Evolutionary conservation across 2,797 vertebrate genomes (phyloP).

Genomic region (Semaprochilodus insignis): DNA sequence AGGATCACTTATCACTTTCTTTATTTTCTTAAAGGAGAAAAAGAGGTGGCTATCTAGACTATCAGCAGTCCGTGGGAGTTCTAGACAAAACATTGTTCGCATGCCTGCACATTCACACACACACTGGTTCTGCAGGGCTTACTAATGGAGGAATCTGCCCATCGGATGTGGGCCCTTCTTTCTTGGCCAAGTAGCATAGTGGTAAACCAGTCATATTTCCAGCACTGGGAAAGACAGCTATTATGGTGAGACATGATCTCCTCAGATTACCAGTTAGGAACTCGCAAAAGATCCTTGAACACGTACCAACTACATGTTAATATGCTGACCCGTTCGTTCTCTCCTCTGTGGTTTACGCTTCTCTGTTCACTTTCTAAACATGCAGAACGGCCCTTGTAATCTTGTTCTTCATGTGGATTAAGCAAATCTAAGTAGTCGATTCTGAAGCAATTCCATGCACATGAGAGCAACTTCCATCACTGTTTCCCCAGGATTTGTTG

Average conservation of each 20-base stretch:
- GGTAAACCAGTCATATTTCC: slow-evolving; percentile 10
- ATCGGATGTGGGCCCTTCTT: slow-evolving; percentile 13
- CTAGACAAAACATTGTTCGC: slow-evolving; percentile 35
- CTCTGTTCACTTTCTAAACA: neutral
- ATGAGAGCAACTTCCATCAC: neutral
- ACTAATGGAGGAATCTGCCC: neutral
- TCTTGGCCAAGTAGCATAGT: neutral
- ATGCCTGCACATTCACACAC: slow-evolving; percentile 9
- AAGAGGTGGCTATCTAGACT: neutral
- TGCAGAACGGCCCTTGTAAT: slow-evolving; percentile 6
- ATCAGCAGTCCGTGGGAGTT: slow-evolving; percentile 25
- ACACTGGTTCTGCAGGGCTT: neutral
- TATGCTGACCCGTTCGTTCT: neutral
- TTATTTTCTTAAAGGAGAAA: neutral
- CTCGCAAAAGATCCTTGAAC: neutral
- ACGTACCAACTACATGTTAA: neutral
- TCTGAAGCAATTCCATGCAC: neutral
- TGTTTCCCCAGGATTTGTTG: slow-evolving; percentile 54
- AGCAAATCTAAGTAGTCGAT: neutral
- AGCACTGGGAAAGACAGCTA: slow-evolving; percentile 1
- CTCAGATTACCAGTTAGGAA: slow-evolving; percentile 63
- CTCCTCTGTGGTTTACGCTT: neutral
- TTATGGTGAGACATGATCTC: slow-evolving; percentile 61
- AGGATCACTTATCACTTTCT: neutral
- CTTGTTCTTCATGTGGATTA: slow-evolving; percentile 12